phyloP scores from a whole-genome alignment of 2,797 vertebrate species.

The Hafferia zeledoni region DNA sequence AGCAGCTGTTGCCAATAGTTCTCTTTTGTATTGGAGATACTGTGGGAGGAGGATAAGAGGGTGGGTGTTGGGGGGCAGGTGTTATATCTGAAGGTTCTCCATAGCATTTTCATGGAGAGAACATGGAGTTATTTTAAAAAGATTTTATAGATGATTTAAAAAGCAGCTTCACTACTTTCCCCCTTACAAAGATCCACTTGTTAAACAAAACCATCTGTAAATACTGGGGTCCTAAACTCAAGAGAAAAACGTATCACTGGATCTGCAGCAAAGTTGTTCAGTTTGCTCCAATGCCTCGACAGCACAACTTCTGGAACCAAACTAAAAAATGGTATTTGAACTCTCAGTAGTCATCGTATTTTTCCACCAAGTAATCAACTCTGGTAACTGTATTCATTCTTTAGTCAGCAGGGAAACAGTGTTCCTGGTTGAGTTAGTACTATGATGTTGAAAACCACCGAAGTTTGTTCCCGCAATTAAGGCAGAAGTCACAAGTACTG shows the following conservation, averaged over 20 bases:
- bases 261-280: neutral
- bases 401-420: neutral
- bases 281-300: neutral
- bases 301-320: neutral
- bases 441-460: neutral
- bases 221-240: neutral
- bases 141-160: neutral
- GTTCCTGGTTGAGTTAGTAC: neutral
- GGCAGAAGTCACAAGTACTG: neutral
- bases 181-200: neutral
- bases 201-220: neutral
- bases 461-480: neutral
- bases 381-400: neutral
- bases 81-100: neutral
- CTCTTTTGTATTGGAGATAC: neutral
- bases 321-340: neutral
- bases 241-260: neutral
- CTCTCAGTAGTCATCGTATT: neutral
- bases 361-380: neutral
- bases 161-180: neutral
- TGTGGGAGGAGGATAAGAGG: neutral
- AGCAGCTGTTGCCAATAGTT: neutral
- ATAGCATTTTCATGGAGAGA: neutral
- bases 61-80: neutral
- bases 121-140: neutral